A percentile compares a stretch with the other conserved stretches of the same genome.
Conservation (phyloP, 2,113 vertebrate genomes). For the Elephantulus edwardii region DNA sequence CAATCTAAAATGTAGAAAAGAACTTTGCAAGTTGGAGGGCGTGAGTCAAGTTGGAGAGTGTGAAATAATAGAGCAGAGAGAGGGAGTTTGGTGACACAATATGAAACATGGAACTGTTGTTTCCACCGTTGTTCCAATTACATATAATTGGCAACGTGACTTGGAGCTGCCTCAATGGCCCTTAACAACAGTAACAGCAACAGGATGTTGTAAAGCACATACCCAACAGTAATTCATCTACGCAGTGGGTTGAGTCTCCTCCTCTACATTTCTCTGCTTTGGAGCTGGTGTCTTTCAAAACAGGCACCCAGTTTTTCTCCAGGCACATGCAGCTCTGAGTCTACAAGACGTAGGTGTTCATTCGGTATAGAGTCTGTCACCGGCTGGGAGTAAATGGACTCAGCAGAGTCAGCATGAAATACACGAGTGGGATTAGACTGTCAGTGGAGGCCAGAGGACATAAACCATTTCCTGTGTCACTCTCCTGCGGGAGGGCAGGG, state of each 20-base stretch:
- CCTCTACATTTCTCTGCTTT: background rate
- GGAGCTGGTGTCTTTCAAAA: background rate
- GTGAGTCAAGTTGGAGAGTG: too few relatives aligned
- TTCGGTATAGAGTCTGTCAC: background rate
- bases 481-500: constrained; percentile 42
- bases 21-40: too few relatives aligned
- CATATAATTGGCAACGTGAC: too few relatives aligned
- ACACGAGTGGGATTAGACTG: constrained; percentile 59
- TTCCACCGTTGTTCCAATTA: too few relatives aligned
- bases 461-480: constrained; percentile 67
- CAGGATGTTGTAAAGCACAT: background rate
- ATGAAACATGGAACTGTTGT: background rate
- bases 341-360: background rate
- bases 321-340: background rate
- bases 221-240: background rate
- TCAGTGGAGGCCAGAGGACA: constrained; percentile 21
- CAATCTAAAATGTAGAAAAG: too few relatives aligned
- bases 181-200: too few relatives aligned
- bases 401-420: constrained; percentile 60
- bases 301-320: background rate
- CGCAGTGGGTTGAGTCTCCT: background rate
- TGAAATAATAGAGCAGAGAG: background rate
- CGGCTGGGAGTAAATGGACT: background rate
- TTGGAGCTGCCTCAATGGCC: too few relatives aligned
- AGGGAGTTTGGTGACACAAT: background rate